A percentile compares a stretch with the other conserved stretches of the same genome.
Evolutionary conservation across 2,888 invertebrate species (phyloP).

Genomic region (Pheosia tremula): DNA sequence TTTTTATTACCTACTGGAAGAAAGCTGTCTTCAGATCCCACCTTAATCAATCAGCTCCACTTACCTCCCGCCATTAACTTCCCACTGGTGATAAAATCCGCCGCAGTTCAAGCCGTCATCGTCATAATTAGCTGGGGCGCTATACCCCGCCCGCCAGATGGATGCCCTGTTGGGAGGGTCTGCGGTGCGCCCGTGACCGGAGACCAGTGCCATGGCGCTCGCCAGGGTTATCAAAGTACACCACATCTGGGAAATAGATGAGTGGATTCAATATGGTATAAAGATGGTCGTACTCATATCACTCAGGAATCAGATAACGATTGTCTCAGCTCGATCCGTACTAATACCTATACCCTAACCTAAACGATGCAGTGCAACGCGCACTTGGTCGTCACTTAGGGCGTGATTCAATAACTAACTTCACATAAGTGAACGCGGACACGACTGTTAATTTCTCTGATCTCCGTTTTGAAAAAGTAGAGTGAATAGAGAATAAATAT

Average conservation of each 20-base stretch:
- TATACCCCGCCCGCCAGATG: conserved; percentile 92
- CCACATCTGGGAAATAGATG: conserved; percentile 51
- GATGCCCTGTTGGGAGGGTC: conserved; percentile 92
- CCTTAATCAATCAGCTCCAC: conserved; percentile 26
- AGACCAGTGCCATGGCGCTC: conserved; percentile 50
- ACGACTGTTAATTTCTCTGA: too few species aligned
- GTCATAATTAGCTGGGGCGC: conserved; percentile 91
- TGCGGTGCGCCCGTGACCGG: conserved; percentile 88
- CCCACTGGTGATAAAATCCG: conserved; percentile 91
- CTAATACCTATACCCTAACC: too few species aligned
- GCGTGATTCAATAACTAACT: too few species aligned
- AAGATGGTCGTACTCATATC: too few species aligned
- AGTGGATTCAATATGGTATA: too few species aligned
- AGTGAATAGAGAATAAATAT: too few species aligned
- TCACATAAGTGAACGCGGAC: too few species aligned
- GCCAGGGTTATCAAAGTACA: conserved; percentile 38
- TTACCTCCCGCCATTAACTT: conserved; percentile 88
- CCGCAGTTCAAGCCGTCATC: conserved; percentile 94
- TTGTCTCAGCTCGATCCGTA: too few species aligned
- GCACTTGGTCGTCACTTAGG: too few species aligned
- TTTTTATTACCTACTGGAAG: background rate
- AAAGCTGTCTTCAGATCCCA: too few species aligned
- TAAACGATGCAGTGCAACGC: too few species aligned
- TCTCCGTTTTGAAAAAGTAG: too few species aligned
- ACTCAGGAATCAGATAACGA: background rate